Evolutionary conservation across 1,140 invertebrate genomes (phyloP).

Genomic region (Leptopilina clavipes): DNA sequence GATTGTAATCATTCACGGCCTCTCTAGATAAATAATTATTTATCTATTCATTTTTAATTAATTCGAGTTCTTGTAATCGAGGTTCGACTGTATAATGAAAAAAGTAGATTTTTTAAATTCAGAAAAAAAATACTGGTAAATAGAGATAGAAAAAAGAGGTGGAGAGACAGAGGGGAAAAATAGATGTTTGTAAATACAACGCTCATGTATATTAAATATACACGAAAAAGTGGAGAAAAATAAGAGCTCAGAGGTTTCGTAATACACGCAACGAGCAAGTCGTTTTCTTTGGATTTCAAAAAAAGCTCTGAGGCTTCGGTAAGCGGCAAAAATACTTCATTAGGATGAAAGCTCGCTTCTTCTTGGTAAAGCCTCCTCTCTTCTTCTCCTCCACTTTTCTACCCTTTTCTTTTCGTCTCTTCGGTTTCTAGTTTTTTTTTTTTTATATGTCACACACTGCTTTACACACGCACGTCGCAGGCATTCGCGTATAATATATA

Average conservation of each 20-base stretch:
- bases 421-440: slow-evolving; percentile 53
- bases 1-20: too few species aligned
- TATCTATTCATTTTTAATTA: too few species aligned
- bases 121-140: too few species aligned
- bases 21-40: too few species aligned
- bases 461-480: slow-evolving; percentile 51
- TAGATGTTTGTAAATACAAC: too few species aligned
- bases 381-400: slow-evolving; percentile 11
- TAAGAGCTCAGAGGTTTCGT: neutral
- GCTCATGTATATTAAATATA: neutral
- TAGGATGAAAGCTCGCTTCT: slow-evolving; percentile 57
- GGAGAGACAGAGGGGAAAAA: too few species aligned
- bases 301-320: slow-evolving; percentile 42
- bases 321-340: slow-evolving; percentile 57
- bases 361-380: slow-evolving; percentile 37
- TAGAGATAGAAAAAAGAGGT: too few species aligned
- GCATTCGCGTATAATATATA: slow-evolving; percentile 56
- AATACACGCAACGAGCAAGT: neutral
- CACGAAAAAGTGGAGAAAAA: neutral
- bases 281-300: slow-evolving; percentile 2
- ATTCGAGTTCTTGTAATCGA: too few species aligned
- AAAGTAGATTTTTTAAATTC: too few species aligned
- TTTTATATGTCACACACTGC: slow-evolving; percentile 52
- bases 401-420: slow-evolving; percentile 45
- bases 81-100: too few species aligned